phyloP scores from a whole-genome alignment of 2,113 vertebrate genomes.

The Clarias gariepinus region DNA sequence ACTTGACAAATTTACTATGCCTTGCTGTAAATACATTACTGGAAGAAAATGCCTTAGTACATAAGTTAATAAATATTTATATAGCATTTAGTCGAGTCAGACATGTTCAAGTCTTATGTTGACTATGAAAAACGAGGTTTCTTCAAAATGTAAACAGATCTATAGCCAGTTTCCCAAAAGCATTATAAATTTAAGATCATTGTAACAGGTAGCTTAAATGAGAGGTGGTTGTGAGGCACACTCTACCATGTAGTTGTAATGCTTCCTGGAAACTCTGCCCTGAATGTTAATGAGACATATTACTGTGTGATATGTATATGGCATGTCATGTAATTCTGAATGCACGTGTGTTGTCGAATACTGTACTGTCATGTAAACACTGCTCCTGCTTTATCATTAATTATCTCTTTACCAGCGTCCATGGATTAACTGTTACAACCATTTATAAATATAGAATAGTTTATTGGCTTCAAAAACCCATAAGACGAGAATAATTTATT shows the following conservation, averaged over 20 bases:
- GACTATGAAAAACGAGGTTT: constrained; percentile 4
- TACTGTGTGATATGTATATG: background rate
- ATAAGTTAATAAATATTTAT: constrained; percentile 38
- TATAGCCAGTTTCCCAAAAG: background rate
- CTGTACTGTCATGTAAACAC: constrained; percentile 2
- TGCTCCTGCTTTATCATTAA: background rate
- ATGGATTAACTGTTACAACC: background rate
- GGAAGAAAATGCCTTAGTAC: constrained; percentile 1
- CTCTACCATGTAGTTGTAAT: constrained; percentile 16
- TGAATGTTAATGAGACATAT: background rate
- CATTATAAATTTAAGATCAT: constrained; percentile 1
- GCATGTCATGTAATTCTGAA: constrained; percentile 9
- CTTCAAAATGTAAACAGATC: constrained; percentile 47
- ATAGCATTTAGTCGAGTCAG: background rate
- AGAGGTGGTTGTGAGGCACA: background rate
- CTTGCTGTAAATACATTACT: background rate
- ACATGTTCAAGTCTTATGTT: constrained; percentile 16
- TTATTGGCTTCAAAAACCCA: constrained; percentile 12
- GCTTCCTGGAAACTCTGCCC: background rate
- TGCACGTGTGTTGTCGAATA: background rate
- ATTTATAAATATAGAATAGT: constrained; percentile 9
- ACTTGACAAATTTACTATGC: background rate
- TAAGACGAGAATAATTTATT: background rate
- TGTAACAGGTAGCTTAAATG: background rate
- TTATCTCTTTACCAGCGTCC: constrained; percentile 8